These are phyloP conservation scores for Mixornis gularis DNA, from an alignment of 2,113 vertebrate genomes.

Conservation along the genomic window DNA sequence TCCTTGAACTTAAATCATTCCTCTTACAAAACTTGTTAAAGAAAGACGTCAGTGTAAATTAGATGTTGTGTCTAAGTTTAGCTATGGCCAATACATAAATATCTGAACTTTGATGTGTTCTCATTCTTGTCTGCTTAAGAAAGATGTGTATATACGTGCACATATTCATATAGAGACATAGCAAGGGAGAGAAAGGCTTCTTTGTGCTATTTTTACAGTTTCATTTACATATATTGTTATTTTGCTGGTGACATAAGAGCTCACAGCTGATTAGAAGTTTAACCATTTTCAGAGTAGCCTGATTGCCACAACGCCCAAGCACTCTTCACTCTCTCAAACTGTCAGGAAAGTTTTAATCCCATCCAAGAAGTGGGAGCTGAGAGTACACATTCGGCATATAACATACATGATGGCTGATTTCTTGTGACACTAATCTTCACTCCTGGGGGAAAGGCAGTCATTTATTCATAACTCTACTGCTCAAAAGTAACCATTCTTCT, in stretches of 20 bases:
- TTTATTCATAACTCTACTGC: constrained; percentile 32
- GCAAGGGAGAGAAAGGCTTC: constrained; percentile 32
- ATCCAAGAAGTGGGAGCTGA: background rate
- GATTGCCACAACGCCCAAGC: background rate
- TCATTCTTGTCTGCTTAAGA: constrained; percentile 62
- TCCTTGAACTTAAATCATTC: constrained; percentile 78
- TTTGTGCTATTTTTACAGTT: constrained; percentile 44
- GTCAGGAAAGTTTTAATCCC: constrained; percentile 15
- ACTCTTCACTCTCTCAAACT: constrained; percentile 12
- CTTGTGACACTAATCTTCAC: constrained; percentile 47
- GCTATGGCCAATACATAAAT: constrained; percentile 67
- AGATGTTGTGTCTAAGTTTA: constrained; percentile 78
- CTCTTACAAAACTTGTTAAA: constrained; percentile 80
- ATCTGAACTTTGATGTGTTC: constrained; percentile 65
- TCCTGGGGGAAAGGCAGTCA: constrained; percentile 36
- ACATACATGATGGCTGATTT: constrained; percentile 48
- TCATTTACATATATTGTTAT: constrained; percentile 52
- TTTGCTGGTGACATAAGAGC: constrained; percentile 22
- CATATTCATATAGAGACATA: background rate
- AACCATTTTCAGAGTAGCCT: constrained; percentile 16
- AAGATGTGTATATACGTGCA: background rate
- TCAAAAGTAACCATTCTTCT: constrained; percentile 52
- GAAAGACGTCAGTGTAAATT: constrained; percentile 81
- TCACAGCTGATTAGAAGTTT: constrained; percentile 39
- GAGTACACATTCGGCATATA: background rate